Percentiles rank a stretch among this genome's conserved stretches.
phyloP scores from a whole-genome alignment of 2,797 vertebrate species.

The Clarias platycephalus region DNA sequence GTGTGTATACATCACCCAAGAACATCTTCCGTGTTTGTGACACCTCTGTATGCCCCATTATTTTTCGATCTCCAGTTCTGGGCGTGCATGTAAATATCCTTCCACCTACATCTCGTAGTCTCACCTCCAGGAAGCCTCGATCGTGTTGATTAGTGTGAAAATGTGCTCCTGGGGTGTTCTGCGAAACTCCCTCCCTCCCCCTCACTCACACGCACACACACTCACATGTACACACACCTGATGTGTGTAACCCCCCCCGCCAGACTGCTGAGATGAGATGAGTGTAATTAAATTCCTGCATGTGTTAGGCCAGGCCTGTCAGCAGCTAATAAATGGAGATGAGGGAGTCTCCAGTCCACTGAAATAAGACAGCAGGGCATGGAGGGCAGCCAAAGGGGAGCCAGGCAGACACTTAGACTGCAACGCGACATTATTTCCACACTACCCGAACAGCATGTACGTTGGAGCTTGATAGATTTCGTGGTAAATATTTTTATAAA shows the following conservation, averaged over 20 bases:
- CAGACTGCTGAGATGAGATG: constrained; percentile 46
- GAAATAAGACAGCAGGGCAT: constrained; percentile 71
- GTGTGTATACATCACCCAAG: constrained; percentile 7
- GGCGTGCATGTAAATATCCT: constrained; percentile 45
- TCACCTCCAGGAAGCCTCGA: constrained; percentile 46
- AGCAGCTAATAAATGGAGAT: constrained; percentile 68
- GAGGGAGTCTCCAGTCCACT: constrained; percentile 52
- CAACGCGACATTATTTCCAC: constrained; percentile 26
- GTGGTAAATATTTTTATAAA: constrained; percentile 19
- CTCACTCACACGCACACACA: constrained; percentile 15
- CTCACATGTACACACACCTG: constrained; percentile 37
- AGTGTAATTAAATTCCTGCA: constrained; percentile 75
- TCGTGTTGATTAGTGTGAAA: constrained; percentile 60
- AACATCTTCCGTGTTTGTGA: constrained; percentile 22
- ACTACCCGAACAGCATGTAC: constrained; percentile 20
- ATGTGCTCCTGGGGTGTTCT: constrained; percentile 47
- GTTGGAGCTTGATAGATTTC: constrained; percentile 12
- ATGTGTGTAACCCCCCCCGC: constrained; percentile 41
- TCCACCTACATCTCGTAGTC: constrained; percentile 45
- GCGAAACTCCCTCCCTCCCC: constrained; percentile 43
- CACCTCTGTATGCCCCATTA: constrained; percentile 28
- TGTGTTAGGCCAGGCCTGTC: constrained; percentile 68
- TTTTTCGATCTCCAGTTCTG: constrained; percentile 18
- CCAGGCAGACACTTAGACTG: constrained; percentile 28
- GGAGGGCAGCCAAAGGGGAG: constrained; percentile 52